Base-by-base conservation (phyloP, 2,113 vertebrate genomes). In the Talpa occidentalis region DNA sequence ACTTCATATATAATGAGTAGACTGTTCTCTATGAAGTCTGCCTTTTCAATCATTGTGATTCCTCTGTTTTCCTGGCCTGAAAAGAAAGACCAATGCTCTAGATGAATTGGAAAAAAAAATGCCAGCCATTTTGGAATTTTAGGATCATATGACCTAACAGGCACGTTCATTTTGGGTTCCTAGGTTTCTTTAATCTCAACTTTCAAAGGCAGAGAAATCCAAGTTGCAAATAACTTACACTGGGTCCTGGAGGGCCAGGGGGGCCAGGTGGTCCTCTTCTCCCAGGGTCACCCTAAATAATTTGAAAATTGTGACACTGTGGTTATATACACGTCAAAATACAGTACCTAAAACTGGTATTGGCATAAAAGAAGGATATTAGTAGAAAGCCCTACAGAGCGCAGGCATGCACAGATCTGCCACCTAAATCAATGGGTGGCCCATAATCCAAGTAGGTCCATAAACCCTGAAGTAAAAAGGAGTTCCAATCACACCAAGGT, bases 211-310 rank as follows among this genome's bases (percentile, higher is more conserved):
- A 84, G 15, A 91, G 59, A 94, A 84, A 86, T 49, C 90, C 35
- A 95, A 83, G 24, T 22, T 81, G 8, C 28, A 92, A 80, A 85
- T 32, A 73, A 98, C 99, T 99, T 98, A 99, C 99, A 79, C 98
- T 98, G 62, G 99, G 98, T 24, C 99, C 99, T 35, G 98, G 97
- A 22, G 99, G 98, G 21, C 99, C 99, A 47, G 98, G 98, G 40
- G 98, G 99, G n/a, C 99, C 99, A 76, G 98, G 98, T n/a, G 98
- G 98, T 59, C 99, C 99, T 98, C 99, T 99, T 97, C 97, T 99
- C 88, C 99, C 99, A 90, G 99, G 98, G 88, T 99, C 97, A 80
- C 99, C 99, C 99, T 99, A 97, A 74, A 92, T 72, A 70, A 52
- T 86, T 79, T 66, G 97, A 94, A 96, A 91, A 92, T 96, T n/a